phyloP scores from a whole-genome alignment of 2,113 vertebrate genomes.

The Naja naja region DNA sequence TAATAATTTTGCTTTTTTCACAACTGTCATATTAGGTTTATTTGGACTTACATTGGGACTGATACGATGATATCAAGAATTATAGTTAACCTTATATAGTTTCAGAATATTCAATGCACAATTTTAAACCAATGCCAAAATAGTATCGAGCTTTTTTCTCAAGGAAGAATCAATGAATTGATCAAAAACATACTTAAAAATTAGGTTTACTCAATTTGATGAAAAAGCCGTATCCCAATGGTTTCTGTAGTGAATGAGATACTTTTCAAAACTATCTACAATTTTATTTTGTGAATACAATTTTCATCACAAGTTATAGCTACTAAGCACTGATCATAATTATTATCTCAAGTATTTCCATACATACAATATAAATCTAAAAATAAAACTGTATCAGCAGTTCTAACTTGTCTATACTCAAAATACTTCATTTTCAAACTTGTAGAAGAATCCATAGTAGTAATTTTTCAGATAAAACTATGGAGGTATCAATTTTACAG shows the following conservation, averaged over 20 bases:
- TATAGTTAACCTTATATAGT: constrained; percentile 1
- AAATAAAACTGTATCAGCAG: background rate
- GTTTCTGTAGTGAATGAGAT: background rate
- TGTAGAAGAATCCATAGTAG: background rate
- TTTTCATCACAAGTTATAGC: background rate
- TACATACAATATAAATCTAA: background rate
- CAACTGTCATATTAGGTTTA: background rate
- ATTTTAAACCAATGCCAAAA: constrained; percentile 6
- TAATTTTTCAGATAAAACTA: background rate
- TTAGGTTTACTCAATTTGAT: background rate
- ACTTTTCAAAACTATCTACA: background rate
- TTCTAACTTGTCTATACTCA: background rate
- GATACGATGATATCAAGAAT: background rate
- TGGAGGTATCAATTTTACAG: background rate
- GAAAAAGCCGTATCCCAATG: background rate
- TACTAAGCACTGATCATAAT: background rate
- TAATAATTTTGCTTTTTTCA: background rate
- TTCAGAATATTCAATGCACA: background rate
- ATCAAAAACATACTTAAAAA: background rate
- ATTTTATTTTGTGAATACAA: background rate
- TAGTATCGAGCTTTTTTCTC: background rate
- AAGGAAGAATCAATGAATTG: background rate
- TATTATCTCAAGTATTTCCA: background rate
- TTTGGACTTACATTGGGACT: no score
- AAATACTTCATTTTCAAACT: constrained; percentile 10